phyloP scores from a whole-genome alignment of 2,797 vertebrate species.

The Myotis pilosus region DNA sequence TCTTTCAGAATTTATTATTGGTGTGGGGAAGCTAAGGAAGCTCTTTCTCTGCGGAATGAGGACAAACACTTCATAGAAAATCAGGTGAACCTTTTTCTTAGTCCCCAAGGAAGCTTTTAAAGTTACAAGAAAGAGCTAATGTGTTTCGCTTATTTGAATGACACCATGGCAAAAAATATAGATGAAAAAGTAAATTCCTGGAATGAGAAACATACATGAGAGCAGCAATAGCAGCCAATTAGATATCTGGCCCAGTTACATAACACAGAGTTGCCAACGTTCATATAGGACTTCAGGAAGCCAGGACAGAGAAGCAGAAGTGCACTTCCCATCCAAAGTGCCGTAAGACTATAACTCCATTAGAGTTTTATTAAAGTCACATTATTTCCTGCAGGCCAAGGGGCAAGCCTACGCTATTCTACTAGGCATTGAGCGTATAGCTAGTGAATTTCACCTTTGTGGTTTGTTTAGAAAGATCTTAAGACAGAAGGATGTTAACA shows the following conservation, averaged over 20 bases:
- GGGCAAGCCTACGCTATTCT: background rate
- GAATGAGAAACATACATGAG: background rate
- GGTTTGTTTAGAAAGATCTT: background rate
- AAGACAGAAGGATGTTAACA: background rate
- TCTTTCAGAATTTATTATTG: constrained; percentile 64
- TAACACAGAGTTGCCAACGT: background rate
- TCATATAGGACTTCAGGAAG: background rate
- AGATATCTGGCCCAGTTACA: background rate
- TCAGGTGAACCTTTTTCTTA: constrained; percentile 31
- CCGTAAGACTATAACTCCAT: background rate
- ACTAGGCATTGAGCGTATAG: background rate
- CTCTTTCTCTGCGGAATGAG: background rate
- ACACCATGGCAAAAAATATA: background rate
- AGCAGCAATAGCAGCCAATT: background rate
- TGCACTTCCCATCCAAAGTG: background rate
- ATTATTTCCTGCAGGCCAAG: background rate
- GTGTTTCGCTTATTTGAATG: constrained; percentile 19
- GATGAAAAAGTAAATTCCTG: background rate
- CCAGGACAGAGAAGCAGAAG: background rate
- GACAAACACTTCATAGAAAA: constrained; percentile 42
- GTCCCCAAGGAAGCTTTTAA: constrained; percentile 30
- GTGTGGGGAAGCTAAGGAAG: constrained; percentile 56
- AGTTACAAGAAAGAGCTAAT: constrained; percentile 40
- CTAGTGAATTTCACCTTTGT: background rate
- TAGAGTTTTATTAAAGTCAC: background rate